A percentile compares a stretch with the other conserved stretches of the same genome.
phyloP scores from a whole-genome alignment of 2,888 invertebrate genomes.

The Amphipoea lucens region DNA sequence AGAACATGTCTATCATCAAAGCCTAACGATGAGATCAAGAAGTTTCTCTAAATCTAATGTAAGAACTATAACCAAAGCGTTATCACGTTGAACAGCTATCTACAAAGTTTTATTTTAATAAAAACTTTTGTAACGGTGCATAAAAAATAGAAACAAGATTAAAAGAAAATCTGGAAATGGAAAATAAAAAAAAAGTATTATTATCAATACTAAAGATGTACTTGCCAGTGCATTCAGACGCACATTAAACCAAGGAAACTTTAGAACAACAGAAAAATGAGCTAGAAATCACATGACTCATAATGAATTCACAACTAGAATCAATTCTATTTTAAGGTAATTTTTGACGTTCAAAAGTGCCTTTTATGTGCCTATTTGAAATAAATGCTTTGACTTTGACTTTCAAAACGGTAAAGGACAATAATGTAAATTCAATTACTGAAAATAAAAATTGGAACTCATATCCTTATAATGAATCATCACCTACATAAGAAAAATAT shows the following conservation, averaged over 20 bases:
- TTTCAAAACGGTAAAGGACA: neutral
- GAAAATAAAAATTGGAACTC: neutral
- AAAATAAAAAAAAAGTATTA: neutral
- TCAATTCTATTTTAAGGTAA: no score
- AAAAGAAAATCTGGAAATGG: neutral
- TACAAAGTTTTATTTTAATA: neutral
- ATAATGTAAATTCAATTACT: constrained; percentile 5
- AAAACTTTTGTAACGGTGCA: neutral
- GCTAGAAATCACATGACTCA: neutral
- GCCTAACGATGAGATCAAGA: constrained; percentile 27
- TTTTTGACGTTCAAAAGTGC: no score
- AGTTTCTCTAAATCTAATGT: constrained; percentile 58
- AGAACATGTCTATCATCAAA: neutral
- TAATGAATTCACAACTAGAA: neutral
- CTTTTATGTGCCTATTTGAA: no score
- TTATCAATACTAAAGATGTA: neutral
- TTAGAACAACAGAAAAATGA: neutral
- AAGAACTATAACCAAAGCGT: constrained; percentile 20
- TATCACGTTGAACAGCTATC: neutral
- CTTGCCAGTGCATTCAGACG: neutral
- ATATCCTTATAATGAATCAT: constrained; percentile 30
- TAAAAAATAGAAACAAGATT: neutral
- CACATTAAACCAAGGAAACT: neutral
- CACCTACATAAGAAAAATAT: constrained; percentile 22
- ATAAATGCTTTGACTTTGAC: no score